Evolutionary conservation across 2,888 invertebrate genomes (phyloP).

Genomic region (Serripes groenlandicus): DNA sequence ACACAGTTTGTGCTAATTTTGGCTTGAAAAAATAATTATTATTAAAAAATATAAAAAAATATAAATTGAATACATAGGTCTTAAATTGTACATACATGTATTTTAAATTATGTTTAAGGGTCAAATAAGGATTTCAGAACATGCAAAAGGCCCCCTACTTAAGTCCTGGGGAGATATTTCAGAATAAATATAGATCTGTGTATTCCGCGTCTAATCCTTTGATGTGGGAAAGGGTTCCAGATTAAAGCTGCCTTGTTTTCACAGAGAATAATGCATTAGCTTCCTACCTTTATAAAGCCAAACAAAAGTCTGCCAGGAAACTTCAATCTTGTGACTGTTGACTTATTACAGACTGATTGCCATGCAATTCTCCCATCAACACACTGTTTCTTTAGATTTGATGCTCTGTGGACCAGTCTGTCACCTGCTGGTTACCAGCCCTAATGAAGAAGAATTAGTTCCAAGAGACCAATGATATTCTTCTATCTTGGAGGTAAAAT

Average conservation of each 20-base stretch:
- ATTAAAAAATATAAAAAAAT: too few relatives aligned
- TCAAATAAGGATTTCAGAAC: too few relatives aligned
- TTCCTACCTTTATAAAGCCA: background rate
- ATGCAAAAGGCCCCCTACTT: too few relatives aligned
- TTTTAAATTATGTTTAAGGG: too few relatives aligned
- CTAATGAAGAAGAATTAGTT: constrained; percentile 18
- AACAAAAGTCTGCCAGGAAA: constrained; percentile 7
- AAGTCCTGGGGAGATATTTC: too few relatives aligned
- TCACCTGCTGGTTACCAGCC: background rate
- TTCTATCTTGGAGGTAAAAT: background rate
- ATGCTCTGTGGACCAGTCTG: background rate
- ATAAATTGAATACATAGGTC: too few relatives aligned
- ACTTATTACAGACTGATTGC: constrained; percentile 18
- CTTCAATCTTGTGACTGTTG: constrained; percentile 8
- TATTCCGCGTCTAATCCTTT: too few relatives aligned
- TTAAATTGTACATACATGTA: too few relatives aligned
- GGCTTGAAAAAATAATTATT: too few relatives aligned
- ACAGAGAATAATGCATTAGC: constrained; percentile 7
- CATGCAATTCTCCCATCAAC: constrained; percentile 46
- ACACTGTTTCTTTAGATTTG: constrained; percentile 6
- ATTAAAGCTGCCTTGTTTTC: background rate
- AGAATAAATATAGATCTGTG: too few relatives aligned
- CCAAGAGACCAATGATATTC: background rate
- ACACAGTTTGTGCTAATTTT: too few relatives aligned
- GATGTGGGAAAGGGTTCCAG: background rate